Evolutionary conservation across 2,113 vertebrate species (phyloP), one percentile per base, ranked within the genome.

Genomic region (Daubentonia madagascariensis): DNA sequence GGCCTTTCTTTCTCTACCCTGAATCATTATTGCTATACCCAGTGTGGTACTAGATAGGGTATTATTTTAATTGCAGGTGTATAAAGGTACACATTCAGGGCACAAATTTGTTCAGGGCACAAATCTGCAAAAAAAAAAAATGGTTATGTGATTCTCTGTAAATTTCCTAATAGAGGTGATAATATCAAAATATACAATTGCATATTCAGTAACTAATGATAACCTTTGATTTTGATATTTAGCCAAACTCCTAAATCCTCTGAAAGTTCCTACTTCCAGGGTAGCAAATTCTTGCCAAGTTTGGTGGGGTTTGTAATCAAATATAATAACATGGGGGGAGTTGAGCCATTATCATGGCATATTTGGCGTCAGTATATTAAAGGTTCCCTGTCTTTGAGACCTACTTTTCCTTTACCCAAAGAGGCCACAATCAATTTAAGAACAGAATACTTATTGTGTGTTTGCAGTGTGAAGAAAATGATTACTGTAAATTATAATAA

Each of bases 161-260:
- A 87, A 93, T 93, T 92, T 96, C 35, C 35, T 97, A 78, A 91
- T 25, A 85, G 37, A 96, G 13, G 57, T 48, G 35, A 93, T 28
- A 93, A 30, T 94, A 94, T 78, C 52, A 93, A 91, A 97, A 91
- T 79, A 86, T 11, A 78, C 8, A 92, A 78, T 17, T 68, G 2
- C 32, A 91, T 84, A 94, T 87, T 96, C 61, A 96, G n/a, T 96
- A 95, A 91, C 37, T 35, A 94, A 76, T 85, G 52, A 80, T 37
- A 73, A 1, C 45, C 17, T 57, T 63, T 96, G 48, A 59, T 94
- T 91, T 63, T 48, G 11, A 79, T 89, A 91, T 67, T 85, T 48
- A 96, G 22, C 25, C n/a, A 94, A 96, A 48, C 16, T 89, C 10
- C 17, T 43, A 16, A 91, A 61, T 90, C 72, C 9, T 84, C 12